Percentiles rank a stretch among this genome's conserved stretches.
These are phyloP conservation scores for Lacanobia oleracea DNA, from an alignment of 2,888 invertebrate genomes.

Conservation along the genomic window DNA sequence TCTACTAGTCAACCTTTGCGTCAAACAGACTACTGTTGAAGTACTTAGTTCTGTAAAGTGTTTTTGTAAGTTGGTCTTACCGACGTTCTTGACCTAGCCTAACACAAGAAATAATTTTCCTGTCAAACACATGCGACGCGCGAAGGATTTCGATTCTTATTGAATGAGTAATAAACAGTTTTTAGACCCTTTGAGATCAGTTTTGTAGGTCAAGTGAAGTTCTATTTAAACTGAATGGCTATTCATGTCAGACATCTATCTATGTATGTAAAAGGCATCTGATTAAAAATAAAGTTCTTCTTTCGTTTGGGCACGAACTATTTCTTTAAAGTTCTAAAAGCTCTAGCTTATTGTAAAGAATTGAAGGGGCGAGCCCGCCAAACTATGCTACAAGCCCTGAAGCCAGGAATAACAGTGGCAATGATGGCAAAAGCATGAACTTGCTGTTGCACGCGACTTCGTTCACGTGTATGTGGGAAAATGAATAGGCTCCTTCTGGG, in stretches of 20 bases:
- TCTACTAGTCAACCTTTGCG: no score
- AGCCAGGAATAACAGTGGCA: not conserved
- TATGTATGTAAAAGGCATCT: not conserved
- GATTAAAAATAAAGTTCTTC: not conserved
- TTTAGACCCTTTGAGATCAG: constrained; percentile 30
- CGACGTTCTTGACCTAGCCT: constrained; percentile 40
- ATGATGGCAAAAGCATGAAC: no score
- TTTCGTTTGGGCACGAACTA: not conserved
- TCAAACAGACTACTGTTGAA: no score
- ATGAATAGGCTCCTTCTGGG: no score
- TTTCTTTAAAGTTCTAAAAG: not conserved
- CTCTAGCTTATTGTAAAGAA: not conserved
- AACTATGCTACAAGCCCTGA: not conserved
- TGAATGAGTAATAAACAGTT: constrained; percentile 26
- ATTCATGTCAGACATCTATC: not conserved
- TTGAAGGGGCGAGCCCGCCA: no score
- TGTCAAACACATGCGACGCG: constrained; percentile 46
- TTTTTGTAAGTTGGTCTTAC: not conserved
- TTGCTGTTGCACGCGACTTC: no score
- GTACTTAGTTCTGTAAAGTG: not conserved
- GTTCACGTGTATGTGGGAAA: no score
- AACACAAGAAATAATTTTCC: constrained; percentile 48
- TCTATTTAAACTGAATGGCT: not conserved
- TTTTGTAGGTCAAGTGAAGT: constrained; percentile 45
- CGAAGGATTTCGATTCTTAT: constrained; percentile 48